These are phyloP conservation scores for Pseudochromis fuscus DNA, from an alignment of 2,797 vertebrate species.

Conservation along the genomic window DNA sequence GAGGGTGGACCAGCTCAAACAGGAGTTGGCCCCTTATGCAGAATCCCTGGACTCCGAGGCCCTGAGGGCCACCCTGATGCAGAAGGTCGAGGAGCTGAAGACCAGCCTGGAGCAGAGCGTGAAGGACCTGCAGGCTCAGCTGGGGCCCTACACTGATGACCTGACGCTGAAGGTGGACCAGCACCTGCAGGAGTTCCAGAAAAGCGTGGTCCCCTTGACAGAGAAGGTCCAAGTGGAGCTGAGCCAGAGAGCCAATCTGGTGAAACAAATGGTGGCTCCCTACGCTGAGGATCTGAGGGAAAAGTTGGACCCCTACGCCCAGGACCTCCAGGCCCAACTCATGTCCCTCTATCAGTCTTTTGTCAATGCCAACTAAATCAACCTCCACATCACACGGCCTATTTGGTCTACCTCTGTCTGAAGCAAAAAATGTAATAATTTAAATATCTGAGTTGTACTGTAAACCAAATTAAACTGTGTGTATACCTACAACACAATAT, in stretches of 20 bases:
- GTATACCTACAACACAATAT: slow-evolving; percentile 49
- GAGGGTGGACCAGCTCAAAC: slow-evolving; percentile 81
- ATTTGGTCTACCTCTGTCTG: slow-evolving; percentile 51
- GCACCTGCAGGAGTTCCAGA: slow-evolving; percentile 81
- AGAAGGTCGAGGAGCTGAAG: slow-evolving; percentile 84
- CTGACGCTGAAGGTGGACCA: slow-evolving; percentile 82
- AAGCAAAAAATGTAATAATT: slow-evolving; percentile 40
- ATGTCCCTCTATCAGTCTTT: slow-evolving; percentile 79
- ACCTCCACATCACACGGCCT: slow-evolving; percentile 11
- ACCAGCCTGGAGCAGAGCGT: slow-evolving; percentile 80
- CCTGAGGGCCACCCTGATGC: slow-evolving; percentile 76
- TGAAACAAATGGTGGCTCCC: slow-evolving; percentile 83
- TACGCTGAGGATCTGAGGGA: slow-evolving; percentile 85
- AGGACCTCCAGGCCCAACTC: slow-evolving; percentile 81
- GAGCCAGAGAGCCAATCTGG: slow-evolving; percentile 71
- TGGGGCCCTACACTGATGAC: slow-evolving; percentile 83
- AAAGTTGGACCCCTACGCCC: slow-evolving; percentile 81
- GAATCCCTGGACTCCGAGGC: slow-evolving; percentile 81
- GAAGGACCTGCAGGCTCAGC: slow-evolving; percentile 80
- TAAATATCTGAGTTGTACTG: slow-evolving; percentile 49
- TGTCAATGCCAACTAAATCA: slow-evolving; percentile 66
- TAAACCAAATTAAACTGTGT: slow-evolving; percentile 47
- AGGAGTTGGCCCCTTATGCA: slow-evolving; percentile 78
- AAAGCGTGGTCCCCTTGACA: slow-evolving; percentile 76
- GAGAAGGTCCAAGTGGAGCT: slow-evolving; percentile 79